These are phyloP conservation scores for Oncorhynchus mykiss DNA, from an alignment of 2,113 vertebrate genomes.

Conservation along the genomic window DNA sequence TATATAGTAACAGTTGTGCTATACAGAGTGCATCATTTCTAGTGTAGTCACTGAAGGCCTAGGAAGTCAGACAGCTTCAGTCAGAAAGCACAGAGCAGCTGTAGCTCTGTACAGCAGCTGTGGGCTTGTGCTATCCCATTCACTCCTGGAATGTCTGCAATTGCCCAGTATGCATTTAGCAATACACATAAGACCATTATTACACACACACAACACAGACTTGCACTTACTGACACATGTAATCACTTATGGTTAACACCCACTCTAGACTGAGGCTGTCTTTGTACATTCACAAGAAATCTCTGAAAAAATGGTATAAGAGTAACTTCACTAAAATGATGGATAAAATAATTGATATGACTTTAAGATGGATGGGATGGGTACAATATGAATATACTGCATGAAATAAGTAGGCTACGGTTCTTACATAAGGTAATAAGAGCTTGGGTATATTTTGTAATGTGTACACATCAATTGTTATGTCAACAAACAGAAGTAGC, in stretches of 20 bases:
- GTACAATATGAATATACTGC: not conserved
- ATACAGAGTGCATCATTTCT: not conserved
- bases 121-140: slow-evolving; percentile 31
- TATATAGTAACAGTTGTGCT: too few species aligned
- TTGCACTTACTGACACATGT: not conserved
- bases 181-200: not conserved
- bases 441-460: not conserved
- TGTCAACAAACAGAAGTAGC: not conserved
- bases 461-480: not conserved
- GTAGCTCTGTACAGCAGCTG: slow-evolving; percentile 19
- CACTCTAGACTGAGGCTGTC: not conserved
- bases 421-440: not conserved
- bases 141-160: slow-evolving; percentile 38
- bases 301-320: not conserved
- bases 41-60: not conserved
- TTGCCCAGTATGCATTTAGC: slow-evolving; percentile 9
- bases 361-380: not conserved
- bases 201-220: not conserved
- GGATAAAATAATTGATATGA: not conserved
- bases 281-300: not conserved
- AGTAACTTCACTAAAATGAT: not conserved
- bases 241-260: not conserved
- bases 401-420: not conserved
- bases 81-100: not conserved
- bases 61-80: not conserved